A percentile compares a stretch with the other conserved stretches of the same genome.
phyloP scores from a whole-genome alignment of 2,113 vertebrate species.

The Sorex fumeus region DNA sequence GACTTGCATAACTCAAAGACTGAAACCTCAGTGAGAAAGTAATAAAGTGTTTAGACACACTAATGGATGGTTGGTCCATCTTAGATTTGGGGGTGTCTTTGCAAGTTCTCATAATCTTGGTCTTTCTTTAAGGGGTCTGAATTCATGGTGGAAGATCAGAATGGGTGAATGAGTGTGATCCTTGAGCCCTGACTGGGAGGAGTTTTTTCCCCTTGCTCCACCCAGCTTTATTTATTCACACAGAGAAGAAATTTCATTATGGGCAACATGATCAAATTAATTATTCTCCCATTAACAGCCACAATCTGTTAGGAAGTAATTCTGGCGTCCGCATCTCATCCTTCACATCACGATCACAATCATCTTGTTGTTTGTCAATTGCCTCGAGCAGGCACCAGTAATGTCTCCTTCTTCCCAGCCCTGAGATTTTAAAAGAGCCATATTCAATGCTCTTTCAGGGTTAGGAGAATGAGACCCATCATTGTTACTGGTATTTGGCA shows the following conservation, averaged over 20 bases:
- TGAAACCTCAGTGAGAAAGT: background rate
- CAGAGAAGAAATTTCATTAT: background rate
- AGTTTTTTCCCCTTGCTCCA: background rate
- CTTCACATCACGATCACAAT: too few relatives aligned
- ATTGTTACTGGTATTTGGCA: too few relatives aligned
- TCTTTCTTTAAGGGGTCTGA: background rate
- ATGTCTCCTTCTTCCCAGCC: too few relatives aligned
- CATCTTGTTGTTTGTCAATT: too few relatives aligned
- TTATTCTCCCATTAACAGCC: background rate
- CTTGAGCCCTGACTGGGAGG: background rate
- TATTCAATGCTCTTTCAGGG: too few relatives aligned
- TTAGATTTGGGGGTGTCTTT: background rate
- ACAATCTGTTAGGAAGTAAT: background rate
- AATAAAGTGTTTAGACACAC: background rate
- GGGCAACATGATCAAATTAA: background rate
- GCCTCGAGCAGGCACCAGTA: too few relatives aligned
- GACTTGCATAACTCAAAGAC: background rate
- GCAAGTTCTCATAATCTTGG: background rate
- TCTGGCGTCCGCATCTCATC: background rate
- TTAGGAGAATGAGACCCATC: too few relatives aligned
- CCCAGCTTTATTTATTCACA: background rate
- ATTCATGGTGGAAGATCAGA: background rate
- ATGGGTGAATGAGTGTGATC: background rate
- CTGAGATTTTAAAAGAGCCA: too few relatives aligned
- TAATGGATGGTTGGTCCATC: background rate